Evolutionary conservation across 2,113 vertebrate genomes (phyloP).

Genomic region (Rhynchomys soricoides): DNA sequence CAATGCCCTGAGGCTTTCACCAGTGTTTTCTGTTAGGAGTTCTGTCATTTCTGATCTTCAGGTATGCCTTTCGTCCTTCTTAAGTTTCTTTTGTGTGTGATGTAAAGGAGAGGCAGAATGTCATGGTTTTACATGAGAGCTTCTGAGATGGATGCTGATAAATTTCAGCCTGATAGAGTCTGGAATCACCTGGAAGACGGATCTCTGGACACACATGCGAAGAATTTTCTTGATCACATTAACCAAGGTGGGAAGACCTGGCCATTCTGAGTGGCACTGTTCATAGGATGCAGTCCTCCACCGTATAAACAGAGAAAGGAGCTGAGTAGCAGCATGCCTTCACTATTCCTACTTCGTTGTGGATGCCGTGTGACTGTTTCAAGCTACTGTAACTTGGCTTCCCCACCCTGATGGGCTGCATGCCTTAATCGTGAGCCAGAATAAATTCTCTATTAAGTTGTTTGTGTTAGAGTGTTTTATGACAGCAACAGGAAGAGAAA

Average conservation of each 20-base stretch:
- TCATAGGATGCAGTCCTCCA: not conserved
- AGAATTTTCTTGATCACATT: not conserved
- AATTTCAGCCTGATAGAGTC: not conserved
- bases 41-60: not conserved
- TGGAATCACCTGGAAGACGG: not conserved
- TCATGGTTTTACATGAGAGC: not conserved
- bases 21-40: not conserved
- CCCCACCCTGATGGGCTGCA: not conserved
- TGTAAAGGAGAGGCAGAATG: not conserved
- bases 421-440: not conserved
- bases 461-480: not conserved
- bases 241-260: not conserved
- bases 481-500: not conserved
- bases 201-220: not conserved
- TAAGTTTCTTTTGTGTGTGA: not conserved
- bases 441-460: not conserved
- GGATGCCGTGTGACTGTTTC: not conserved
- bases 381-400: not conserved
- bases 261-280: not conserved
- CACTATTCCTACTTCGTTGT: not conserved
- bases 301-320: not conserved
- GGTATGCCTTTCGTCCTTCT: not conserved
- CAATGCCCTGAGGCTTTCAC: not conserved
- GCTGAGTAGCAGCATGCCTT: not conserved
- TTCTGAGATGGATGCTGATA: not conserved